Conservation (phyloP, 2,888 invertebrate genomes). For the Drosophila flavopinicola region DNA sequence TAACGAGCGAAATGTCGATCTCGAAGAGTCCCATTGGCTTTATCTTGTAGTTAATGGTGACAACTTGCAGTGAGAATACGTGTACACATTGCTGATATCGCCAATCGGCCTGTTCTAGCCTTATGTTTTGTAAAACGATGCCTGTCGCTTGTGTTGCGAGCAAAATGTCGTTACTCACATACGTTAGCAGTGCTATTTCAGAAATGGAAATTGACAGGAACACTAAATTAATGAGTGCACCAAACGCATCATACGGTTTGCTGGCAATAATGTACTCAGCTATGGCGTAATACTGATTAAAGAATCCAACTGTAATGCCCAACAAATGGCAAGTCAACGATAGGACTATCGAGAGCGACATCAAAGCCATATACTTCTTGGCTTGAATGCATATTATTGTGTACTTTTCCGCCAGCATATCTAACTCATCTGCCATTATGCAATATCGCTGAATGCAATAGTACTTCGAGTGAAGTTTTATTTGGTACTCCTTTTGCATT, state of each 20-base stretch:
- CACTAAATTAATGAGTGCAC: constrained; percentile 73
- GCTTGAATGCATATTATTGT: constrained; percentile 53
- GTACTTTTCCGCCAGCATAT: constrained; percentile 69
- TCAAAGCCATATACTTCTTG: constrained; percentile 56
- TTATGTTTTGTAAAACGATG: constrained; percentile 69
- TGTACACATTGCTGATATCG: constrained; percentile 77
- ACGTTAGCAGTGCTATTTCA: constrained; percentile 72
- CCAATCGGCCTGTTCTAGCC: constrained; percentile 68
- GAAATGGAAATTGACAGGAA: constrained; percentile 76
- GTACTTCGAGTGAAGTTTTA: constrained; percentile 64
- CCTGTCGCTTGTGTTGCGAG: constrained; percentile 66
- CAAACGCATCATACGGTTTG: constrained; percentile 73
- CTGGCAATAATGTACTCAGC: constrained; percentile 75
- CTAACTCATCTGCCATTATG: constrained; percentile 79
- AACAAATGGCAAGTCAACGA: constrained; percentile 81
- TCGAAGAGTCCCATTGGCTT: constrained; percentile 78
- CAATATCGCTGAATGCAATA: constrained; percentile 81
- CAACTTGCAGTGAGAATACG: constrained; percentile 72
- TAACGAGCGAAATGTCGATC: constrained; percentile 72
- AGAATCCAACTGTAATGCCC: constrained; percentile 80
- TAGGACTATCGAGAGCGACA: constrained; percentile 67
- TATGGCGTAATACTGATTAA: constrained; percentile 73
- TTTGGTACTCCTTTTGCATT: constrained; percentile 62
- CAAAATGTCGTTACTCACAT: constrained; percentile 60
- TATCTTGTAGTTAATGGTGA: constrained; percentile 69